Base-by-base conservation (phyloP, 2,797 vertebrate genomes). In the Phrynocephalus forsythii region DNA sequence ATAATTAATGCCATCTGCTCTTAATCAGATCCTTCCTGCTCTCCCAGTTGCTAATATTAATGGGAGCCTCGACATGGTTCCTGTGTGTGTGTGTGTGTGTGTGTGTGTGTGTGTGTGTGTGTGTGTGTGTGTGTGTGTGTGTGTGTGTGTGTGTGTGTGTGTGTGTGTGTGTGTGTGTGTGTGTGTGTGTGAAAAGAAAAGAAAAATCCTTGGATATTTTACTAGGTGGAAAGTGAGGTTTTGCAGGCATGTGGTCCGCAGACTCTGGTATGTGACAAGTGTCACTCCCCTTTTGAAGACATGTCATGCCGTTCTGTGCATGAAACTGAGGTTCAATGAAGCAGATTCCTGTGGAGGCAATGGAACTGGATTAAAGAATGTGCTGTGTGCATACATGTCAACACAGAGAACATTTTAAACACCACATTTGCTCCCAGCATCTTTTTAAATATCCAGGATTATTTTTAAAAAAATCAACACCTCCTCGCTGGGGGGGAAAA, bases 1-100 rank as follows among this genome's bases (percentile, higher is more conserved):
- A 72, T 79, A 84, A 88, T 88, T 72, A 84, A 84, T 79, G 30
- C 52, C 82, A 79, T 69, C 87, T 88, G 87, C 82, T 72, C 82
- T 63, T 81, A 86, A 86, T 86, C 79, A 81, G 69, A 67, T 68
- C 93, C 95, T 96, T 96, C 94, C 96, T 97, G 94, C 95, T 95
- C 96, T 96, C 95, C 94, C 93, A 96, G 95, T 95, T 96, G 95
- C 96, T 96, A 95, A 94, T 96, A 96, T 97, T 96, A 97, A 96
- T 97, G 96, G 95, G 96, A 96, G 95, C 94, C 95, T 95, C 94
- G 93, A 94, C 95, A 81, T 2, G 22, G 66, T 26, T 38, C 30
- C 22, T n/a, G 52, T 33, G 10, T 18, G 30, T 44, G 38, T 44
- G 38, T 44, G 38, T 44, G 38, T 38, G 38, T 38, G 38, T 38